Evolutionary conservation across 2,888 invertebrate species (phyloP).

Genomic region (Cryptus viduatorius): DNA sequence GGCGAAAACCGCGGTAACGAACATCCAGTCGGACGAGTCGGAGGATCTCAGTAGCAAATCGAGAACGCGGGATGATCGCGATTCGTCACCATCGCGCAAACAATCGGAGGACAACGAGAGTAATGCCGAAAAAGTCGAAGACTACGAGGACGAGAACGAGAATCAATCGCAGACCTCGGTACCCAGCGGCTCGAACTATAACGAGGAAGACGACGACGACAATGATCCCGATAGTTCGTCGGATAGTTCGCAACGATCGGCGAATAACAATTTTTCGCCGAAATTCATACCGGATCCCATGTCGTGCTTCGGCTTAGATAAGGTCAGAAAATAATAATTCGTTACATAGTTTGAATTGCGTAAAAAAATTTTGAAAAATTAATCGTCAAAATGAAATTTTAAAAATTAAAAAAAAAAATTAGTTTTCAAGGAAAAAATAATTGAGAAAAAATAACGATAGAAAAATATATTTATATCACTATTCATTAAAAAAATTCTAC

Average conservation of each 20-base stretch:
- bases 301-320: constrained; percentile 80
- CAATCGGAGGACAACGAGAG: constrained; percentile 79
- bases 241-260: constrained; percentile 80
- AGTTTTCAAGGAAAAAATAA: no score
- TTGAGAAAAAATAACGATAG: no score
- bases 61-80: constrained; percentile 56
- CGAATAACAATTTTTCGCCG: constrained; percentile 78
- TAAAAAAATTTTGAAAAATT: background rate
- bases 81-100: constrained; percentile 18
- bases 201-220: constrained; percentile 80
- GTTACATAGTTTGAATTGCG: background rate
- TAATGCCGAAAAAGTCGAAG: constrained; percentile 76
- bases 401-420: no score
- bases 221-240: constrained; percentile 80
- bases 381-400: background rate
- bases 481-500: no score
- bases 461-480: no score
- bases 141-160: constrained; percentile 77
- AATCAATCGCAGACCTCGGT: constrained; percentile 75
- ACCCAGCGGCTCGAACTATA: constrained; percentile 77
- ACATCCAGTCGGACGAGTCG: constrained; percentile 46
- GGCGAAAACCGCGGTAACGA: constrained; percentile 70
- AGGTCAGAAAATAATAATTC: constrained; percentile 72
- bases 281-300: constrained; percentile 78
- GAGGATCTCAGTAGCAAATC: constrained; percentile 62